Conservation (phyloP, 2,797 vertebrate species). For the Perodicticus potto region DNA sequence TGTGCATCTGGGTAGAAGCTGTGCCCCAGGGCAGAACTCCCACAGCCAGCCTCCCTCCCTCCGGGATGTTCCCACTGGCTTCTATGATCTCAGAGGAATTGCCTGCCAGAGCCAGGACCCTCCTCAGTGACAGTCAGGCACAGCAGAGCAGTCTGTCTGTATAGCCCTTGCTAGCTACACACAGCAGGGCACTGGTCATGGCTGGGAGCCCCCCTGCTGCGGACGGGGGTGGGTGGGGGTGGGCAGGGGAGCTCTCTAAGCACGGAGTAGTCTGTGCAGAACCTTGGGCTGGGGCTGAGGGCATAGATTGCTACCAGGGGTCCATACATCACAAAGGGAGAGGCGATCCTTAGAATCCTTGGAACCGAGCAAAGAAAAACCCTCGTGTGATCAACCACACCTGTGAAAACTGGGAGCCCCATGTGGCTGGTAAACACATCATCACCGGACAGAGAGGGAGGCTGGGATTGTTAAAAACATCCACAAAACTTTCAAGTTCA, state of each 20-base stretch:
- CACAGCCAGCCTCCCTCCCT: background rate
- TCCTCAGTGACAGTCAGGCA: conserved; percentile 63
- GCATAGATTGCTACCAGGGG: conserved; percentile 68
- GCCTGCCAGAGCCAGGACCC: conserved; percentile 71
- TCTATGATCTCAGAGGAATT: conserved; percentile 60
- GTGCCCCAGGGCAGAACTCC: conserved; percentile 24
- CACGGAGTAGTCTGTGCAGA: conserved; percentile 71
- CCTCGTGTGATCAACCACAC: background rate
- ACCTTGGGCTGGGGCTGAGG: conserved; percentile 68
- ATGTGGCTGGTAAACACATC: background rate
- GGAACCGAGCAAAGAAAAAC: background rate
- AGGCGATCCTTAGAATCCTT: background rate
- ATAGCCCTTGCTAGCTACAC: conserved; percentile 83
- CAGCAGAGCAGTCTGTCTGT: conserved; percentile 81
- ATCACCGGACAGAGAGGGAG: background rate
- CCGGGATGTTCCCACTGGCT: conserved; percentile 18
- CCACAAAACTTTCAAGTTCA: conserved; percentile 33
- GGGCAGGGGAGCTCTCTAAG: conserved; percentile 71
- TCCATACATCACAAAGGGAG: conserved; percentile 66
- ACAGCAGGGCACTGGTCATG: conserved; percentile 79
- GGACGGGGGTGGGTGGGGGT: too few species aligned
- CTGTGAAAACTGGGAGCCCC: background rate
- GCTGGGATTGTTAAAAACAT: background rate
- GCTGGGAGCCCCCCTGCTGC: conserved; percentile 76
- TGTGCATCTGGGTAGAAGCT: conserved; percentile 71